Percentiles rank a stretch among this genome's conserved stretches.
Conservation (phyloP, 2,113 vertebrate genomes). For the Bolborhynchus lineola region DNA sequence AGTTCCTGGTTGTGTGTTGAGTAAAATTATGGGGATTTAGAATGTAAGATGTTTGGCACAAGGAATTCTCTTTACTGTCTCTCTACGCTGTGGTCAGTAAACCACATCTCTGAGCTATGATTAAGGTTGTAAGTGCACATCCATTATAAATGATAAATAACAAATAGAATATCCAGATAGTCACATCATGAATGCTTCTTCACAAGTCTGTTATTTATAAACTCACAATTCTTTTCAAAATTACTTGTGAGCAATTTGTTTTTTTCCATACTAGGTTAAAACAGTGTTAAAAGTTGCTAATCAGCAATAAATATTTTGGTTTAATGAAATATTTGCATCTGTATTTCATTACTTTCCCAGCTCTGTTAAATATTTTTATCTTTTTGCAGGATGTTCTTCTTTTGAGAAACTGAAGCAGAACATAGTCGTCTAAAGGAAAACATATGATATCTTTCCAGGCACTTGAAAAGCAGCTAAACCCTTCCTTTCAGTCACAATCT, state of each 20-base stretch:
- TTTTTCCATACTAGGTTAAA: neutral
- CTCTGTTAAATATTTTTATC: neutral
- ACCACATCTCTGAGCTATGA: neutral
- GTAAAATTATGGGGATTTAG: neutral
- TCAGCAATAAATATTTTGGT: neutral
- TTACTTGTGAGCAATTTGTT: neutral
- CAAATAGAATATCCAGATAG: neutral
- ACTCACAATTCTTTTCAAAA: neutral
- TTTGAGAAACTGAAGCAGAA: slow-evolving; percentile 7
- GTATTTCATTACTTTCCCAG: neutral
- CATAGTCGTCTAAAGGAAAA: slow-evolving; percentile 15
- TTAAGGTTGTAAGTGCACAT: neutral
- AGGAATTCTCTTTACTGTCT: neutral
- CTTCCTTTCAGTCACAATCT: slow-evolving; percentile 49
- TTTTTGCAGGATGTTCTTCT: neutral
- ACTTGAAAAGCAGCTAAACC: slow-evolving; percentile 31
- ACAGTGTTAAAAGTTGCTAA: neutral
- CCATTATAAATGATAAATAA: neutral
- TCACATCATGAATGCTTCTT: neutral
- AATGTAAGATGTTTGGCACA: neutral
- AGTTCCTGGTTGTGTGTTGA: neutral
- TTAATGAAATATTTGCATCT: neutral
- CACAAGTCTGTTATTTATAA: neutral
- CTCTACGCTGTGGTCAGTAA: neutral
- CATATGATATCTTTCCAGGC: slow-evolving; percentile 32